These are phyloP conservation scores for Smittia sp. DNA, from an alignment of 2,888 invertebrate species.

Conservation along the genomic window DNA sequence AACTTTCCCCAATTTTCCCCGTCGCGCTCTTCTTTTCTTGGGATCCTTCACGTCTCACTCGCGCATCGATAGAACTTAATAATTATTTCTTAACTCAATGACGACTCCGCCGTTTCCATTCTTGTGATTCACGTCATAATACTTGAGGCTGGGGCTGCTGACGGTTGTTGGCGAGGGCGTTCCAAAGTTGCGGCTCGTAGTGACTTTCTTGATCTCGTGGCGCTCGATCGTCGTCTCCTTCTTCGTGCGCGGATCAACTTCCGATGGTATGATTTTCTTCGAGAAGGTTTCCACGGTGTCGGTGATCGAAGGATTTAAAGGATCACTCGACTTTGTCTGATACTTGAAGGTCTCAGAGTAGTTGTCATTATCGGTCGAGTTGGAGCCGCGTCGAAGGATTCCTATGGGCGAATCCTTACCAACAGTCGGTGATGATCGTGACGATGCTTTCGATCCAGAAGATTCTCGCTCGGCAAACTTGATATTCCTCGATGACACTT, in stretches of 20 bases:
- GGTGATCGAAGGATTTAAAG: constrained; percentile 65
- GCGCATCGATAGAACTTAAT: constrained; percentile 19
- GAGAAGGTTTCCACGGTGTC: constrained; percentile 68
- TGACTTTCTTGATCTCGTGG: constrained; percentile 67
- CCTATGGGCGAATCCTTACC: constrained; percentile 46
- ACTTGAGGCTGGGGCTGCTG: constrained; percentile 59
- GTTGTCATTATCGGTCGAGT: constrained; percentile 69
- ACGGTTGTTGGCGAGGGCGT: constrained; percentile 53
- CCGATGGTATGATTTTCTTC: constrained; percentile 66
- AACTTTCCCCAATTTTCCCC: constrained; percentile 5
- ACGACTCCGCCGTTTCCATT: constrained; percentile 58
- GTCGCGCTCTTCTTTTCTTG: not conserved
- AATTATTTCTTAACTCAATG: constrained; percentile 59
- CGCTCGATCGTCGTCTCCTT: constrained; percentile 61
- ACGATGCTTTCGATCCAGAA: constrained; percentile 53
- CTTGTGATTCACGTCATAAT: constrained; percentile 51
- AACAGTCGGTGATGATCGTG: constrained; percentile 51
- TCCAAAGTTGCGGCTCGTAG: constrained; percentile 61
- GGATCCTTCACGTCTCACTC: constrained; percentile 7
- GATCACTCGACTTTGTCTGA: constrained; percentile 65
- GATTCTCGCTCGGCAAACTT: constrained; percentile 43
- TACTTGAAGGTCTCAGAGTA: constrained; percentile 71
- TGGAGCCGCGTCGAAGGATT: constrained; percentile 62
- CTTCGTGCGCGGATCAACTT: constrained; percentile 63
- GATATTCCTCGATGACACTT: constrained; percentile 53